A percentile compares a stretch with the other conserved stretches of the same genome.
phyloP scores from a whole-genome alignment of 2,888 invertebrate species.

The Digitonthophagus gazella region DNA sequence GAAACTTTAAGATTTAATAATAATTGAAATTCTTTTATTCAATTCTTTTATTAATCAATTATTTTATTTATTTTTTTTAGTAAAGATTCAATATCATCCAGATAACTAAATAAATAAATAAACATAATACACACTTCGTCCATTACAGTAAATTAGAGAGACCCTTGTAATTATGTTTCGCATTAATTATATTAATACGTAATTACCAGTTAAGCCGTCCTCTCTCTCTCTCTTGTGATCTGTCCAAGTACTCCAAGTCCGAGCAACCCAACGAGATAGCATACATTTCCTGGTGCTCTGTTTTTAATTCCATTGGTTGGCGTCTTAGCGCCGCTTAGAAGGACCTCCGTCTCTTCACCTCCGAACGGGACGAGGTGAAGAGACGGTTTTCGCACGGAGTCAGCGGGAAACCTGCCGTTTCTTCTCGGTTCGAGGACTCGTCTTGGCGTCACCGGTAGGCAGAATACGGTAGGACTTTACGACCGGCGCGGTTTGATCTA shows the following conservation, averaged over 20 bases:
- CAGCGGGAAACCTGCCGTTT: neutral
- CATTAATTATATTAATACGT: conserved; percentile 26
- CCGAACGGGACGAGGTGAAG: neutral
- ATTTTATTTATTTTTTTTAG: no score
- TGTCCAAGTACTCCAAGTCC: neutral
- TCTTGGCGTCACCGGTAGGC: conserved; percentile 28
- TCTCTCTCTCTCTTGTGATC: neutral
- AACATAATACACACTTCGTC: neutral
- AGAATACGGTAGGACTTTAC: conserved; percentile 40
- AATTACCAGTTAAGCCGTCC: conserved; percentile 18
- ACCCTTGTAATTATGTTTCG: conserved; percentile 22
- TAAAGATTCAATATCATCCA: no score
- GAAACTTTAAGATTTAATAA: no score
- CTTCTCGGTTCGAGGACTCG: neutral
- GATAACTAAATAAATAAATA: neutral
- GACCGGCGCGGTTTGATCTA: conserved; percentile 42
- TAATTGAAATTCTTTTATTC: no score
- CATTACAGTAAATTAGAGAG: conserved; percentile 25
- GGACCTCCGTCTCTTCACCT: neutral
- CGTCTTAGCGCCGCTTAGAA: conserved; percentile 7
- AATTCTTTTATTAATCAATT: no score
- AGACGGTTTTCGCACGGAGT: neutral
- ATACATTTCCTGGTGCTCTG: neutral
- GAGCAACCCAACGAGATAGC: no score
- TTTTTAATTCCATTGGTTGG: conserved; percentile 15